These are phyloP conservation scores for Tenthredo distinguenda DNA, from an alignment of 2,888 invertebrate genomes.

Conservation along the genomic window DNA sequence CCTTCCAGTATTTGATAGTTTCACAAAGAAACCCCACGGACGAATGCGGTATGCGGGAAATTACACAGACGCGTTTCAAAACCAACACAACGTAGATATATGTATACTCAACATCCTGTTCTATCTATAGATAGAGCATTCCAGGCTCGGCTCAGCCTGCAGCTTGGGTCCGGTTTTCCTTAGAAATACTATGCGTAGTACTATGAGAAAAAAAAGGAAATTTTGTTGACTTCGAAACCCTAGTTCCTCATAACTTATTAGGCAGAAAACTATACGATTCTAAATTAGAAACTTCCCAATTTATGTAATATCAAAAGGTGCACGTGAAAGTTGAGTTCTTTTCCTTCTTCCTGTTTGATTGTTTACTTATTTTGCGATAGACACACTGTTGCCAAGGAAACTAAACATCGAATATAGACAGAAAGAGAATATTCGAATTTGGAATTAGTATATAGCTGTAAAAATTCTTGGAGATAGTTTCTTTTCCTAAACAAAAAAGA, in stretches of 20 bases:
- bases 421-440: background rate
- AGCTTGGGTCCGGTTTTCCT: background rate
- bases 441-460: background rate
- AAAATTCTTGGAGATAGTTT: background rate
- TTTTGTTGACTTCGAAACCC: background rate
- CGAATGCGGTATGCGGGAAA: background rate
- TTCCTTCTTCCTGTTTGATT: background rate
- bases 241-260: background rate
- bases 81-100: background rate
- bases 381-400: background rate
- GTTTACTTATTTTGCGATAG: background rate
- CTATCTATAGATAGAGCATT: slow-evolving; percentile 13
- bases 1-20: background rate
- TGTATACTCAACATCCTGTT: slow-evolving; percentile 25
- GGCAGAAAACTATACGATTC: background rate
- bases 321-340: background rate
- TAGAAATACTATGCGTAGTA: slow-evolving; percentile 21
- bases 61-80: background rate
- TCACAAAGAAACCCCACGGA: slow-evolving; percentile 5
- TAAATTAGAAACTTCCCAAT: background rate
- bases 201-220: background rate
- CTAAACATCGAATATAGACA: background rate
- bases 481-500: background rate
- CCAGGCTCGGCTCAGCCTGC: slow-evolving; percentile 1
- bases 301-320: background rate